phyloP scores from a whole-genome alignment of 2,888 invertebrate genomes.

The Archips xylosteana region DNA sequence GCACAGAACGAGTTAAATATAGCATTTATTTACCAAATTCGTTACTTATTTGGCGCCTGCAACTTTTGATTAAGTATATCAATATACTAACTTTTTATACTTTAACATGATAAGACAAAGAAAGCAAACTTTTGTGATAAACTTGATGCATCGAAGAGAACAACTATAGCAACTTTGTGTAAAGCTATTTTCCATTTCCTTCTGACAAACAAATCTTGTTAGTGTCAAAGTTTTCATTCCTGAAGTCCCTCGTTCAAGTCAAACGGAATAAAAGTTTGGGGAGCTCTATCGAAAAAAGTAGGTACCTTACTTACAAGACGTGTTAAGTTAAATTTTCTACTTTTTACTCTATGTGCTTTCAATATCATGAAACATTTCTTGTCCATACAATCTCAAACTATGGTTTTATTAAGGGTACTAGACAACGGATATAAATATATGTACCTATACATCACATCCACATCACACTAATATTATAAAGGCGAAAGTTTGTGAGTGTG shows the following conservation, averaged over 20 bases:
- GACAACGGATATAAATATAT: too few relatives aligned
- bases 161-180: constrained; percentile 17
- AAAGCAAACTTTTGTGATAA: background rate
- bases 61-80: background rate
- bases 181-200: constrained; percentile 24
- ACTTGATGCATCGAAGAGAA: constrained; percentile 1
- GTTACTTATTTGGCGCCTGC: background rate
- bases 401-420: too few relatives aligned
- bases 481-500: too few relatives aligned
- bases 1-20: background rate
- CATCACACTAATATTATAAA: too few relatives aligned
- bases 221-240: constrained; percentile 19
- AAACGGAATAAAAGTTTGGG: constrained; percentile 8
- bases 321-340: background rate
- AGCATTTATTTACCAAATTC: background rate
- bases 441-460: too few relatives aligned
- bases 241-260: constrained; percentile 1
- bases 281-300: background rate
- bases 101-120: background rate
- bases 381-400: too few relatives aligned
- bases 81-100: background rate
- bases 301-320: too few relatives aligned
- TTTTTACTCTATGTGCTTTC: too few relatives aligned
- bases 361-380: too few relatives aligned
- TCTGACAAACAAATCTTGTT: constrained; percentile 26